Percentiles rank a stretch among this genome's conserved stretches.
phyloP scores from a whole-genome alignment of 1,140 invertebrate genomes.

The Oreohelix idahoensis region DNA sequence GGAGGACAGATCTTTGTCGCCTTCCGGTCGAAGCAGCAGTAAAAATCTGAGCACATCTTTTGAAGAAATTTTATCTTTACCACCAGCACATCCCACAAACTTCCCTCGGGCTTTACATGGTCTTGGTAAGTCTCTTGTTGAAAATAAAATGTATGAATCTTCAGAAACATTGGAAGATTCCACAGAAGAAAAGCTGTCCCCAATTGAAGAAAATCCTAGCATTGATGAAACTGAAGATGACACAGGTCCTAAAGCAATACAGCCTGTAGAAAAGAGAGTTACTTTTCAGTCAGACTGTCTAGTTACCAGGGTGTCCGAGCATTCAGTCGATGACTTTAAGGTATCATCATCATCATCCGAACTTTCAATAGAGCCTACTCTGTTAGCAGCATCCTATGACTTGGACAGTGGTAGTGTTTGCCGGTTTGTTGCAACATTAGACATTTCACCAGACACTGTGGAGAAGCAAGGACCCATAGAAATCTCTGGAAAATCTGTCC shows the following conservation, averaged over 20 bases:
- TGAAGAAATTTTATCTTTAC: slow-evolving; percentile 37
- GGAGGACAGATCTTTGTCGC: slow-evolving; percentile 62
- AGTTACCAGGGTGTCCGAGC: slow-evolving; percentile 34
- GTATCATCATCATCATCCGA: slow-evolving; percentile 68
- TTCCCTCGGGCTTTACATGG: slow-evolving; percentile 60
- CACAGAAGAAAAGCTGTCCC: slow-evolving; percentile 64
- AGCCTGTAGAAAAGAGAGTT: slow-evolving; percentile 59
- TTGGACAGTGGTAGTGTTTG: slow-evolving; percentile 70
- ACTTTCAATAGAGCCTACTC: slow-evolving; percentile 66
- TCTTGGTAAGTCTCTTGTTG: slow-evolving; percentile 56
- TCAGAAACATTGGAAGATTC: slow-evolving; percentile 63
- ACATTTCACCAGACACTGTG: slow-evolving; percentile 70
- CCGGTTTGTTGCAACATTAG: slow-evolving; percentile 68
- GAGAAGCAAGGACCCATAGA: slow-evolving; percentile 65
- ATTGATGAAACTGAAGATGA: slow-evolving; percentile 54
- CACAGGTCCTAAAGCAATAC: slow-evolving; percentile 41
- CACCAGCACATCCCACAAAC: slow-evolving; percentile 23
- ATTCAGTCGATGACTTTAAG: slow-evolving; percentile 66
- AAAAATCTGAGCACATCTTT: slow-evolving; percentile 44
- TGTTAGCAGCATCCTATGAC: slow-evolving; percentile 71
- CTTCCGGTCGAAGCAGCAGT: slow-evolving; percentile 54
- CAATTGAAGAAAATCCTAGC: slow-evolving; percentile 62
- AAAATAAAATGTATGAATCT: slow-evolving; percentile 66
- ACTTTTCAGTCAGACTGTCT: slow-evolving; percentile 61
- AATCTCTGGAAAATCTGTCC: slow-evolving; percentile 64